Conservation (phyloP, 1,140 invertebrate species). For the Pristionchus pacificus region DNA sequence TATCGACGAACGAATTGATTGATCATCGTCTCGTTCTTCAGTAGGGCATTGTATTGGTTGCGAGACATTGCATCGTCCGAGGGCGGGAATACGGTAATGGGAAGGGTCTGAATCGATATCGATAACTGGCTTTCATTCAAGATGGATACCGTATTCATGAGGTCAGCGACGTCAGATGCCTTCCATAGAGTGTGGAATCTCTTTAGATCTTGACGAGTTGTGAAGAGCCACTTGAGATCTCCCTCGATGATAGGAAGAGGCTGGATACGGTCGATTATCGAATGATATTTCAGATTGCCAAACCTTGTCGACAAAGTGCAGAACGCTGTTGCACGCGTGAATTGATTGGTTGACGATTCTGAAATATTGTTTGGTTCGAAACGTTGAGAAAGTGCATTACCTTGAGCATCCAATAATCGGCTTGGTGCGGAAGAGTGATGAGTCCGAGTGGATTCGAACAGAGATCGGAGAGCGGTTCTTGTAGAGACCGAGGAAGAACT, state of each 20-base stretch:
- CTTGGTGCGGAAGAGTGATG: background rate
- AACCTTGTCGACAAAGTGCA: background rate
- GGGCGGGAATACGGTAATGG: background rate
- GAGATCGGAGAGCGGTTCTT: background rate
- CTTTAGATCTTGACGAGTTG: background rate
- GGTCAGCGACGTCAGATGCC: background rate
- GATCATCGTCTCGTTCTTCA: background rate
- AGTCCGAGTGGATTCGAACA: background rate
- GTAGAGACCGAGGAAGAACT: background rate
- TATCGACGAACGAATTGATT: background rate
- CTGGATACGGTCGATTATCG: background rate
- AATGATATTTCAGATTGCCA: background rate
- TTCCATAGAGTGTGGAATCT: background rate
- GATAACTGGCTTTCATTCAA: background rate
- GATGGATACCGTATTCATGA: background rate
- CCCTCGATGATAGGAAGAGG: background rate
- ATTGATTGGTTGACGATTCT: background rate
- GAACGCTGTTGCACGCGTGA: background rate
- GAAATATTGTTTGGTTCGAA: background rate
- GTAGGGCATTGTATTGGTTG: background rate
- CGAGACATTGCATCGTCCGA: background rate
- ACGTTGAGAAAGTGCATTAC: background rate
- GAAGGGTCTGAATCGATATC: background rate
- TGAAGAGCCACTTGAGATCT: background rate
- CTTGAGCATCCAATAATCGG: background rate